Base-by-base conservation (phyloP, 1,140 invertebrate species). In the Periplaneta americana region DNA sequence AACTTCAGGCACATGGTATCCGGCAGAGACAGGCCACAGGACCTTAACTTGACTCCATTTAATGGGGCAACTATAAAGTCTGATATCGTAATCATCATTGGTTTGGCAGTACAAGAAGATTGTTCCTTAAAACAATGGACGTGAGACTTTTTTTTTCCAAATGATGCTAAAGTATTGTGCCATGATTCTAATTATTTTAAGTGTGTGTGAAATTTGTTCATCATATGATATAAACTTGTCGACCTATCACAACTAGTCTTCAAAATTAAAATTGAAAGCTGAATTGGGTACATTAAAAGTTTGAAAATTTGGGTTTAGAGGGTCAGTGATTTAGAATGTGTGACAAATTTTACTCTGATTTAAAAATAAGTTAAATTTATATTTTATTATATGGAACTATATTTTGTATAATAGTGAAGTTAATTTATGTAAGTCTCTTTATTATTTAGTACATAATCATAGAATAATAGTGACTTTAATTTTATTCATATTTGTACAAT, bases 1-100 rank as follows among this genome's bases (percentile, higher is more conserved):
- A 93, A 87, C 91, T 93, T 48, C 92, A 93, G 88, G 92, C 93
- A 35, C 93, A 94, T 87, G 93, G 93, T 35, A 93, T 93, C 81
- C 91, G 93, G 83, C 93, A 93, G 86, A 86, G 90, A 81, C 89
- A 86, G 82, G 36, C 76, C 17, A 34, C 74, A 17, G 81, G 48
- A n/a, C 48, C 48, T 28, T 66, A 66, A 66, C 48, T 66, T n/a
- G 15, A 48, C 1, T 48, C 15, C 15, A 2, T 48, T 48, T 2
- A 17, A 15, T 48, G 5, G n/a, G n/a, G n/a, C n/a, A n/a, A n/a
- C 13, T n/a, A 8, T 66, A n/a, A 66, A 66, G 22, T n/a, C n/a
- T 28, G 4, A 66, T 66, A n/a, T 0, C n/a, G n/a, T 66, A n/a
- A 66, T 28, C 5, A 6, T 66, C 22, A 66, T n/a, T 66, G 13